phyloP scores from a whole-genome alignment of 64 coral and sea anemone species.

The Acropora yongei region DNA sequence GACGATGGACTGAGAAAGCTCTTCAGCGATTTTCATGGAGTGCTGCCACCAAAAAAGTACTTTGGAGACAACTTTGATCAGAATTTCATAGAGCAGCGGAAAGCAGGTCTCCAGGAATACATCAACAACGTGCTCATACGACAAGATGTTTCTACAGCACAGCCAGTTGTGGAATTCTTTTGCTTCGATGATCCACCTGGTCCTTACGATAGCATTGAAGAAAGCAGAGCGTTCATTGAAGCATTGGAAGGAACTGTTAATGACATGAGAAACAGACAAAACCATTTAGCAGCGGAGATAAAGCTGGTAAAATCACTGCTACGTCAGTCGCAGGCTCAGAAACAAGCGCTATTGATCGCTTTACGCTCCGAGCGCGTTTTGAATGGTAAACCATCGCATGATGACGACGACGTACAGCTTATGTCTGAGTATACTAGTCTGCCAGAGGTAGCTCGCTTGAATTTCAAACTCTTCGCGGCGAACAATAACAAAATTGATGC shows the following conservation, averaged over 20 bases:
- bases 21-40: conserved; percentile 21
- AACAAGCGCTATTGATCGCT: conserved; percentile 77
- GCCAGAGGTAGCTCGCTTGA: conserved; percentile 74
- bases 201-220: conserved; percentile 84
- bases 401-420: conserved; percentile 72
- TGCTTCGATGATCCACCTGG: conserved; percentile 94
- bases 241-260: conserved; percentile 72
- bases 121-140: conserved; percentile 64
- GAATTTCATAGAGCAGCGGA: conserved; percentile 82
- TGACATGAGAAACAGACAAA: conserved; percentile 67
- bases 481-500: conserved; percentile 41
- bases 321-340: conserved; percentile 78
- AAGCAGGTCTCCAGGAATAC: conserved; percentile 71
- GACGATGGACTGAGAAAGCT: conserved; percentile 78
- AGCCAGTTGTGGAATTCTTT: conserved; percentile 72
- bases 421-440: conserved; percentile 70
- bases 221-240: conserved; percentile 93
- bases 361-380: conserved; percentile 83
- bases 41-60: conserved; percentile 91
- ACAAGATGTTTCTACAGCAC: conserved; percentile 22
- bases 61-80: conserved; percentile 92
- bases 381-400: conserved; percentile 77
- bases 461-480: conserved; percentile 69
- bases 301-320: conserved; percentile 83
- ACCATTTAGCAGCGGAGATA: conserved; percentile 58